Percentiles rank a stretch among this genome's conserved stretches.
Conservation (phyloP, 2,888 invertebrate species). For the Apamea anceps region DNA sequence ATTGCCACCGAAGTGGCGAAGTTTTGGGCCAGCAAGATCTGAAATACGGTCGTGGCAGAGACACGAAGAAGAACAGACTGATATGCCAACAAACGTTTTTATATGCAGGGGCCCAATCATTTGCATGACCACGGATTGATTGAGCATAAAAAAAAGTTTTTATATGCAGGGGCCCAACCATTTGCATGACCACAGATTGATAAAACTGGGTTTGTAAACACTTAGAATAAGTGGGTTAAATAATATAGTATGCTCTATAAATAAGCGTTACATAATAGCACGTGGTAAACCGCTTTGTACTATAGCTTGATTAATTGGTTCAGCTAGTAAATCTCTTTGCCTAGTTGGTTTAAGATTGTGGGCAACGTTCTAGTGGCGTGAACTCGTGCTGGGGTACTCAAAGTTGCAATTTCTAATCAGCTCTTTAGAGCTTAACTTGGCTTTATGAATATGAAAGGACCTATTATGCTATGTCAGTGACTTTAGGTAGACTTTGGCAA, state of each 20-base stretch:
- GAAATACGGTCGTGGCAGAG: not conserved
- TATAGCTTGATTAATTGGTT: slow-evolving; percentile 32
- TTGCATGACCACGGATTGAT: not conserved
- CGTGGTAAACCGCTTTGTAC: slow-evolving; percentile 21
- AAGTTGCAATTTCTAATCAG: not conserved
- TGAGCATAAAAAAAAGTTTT: not conserved
- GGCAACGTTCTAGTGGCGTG: not conserved
- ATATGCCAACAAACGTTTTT: not conserved
- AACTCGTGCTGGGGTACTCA: not conserved
- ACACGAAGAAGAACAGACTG: not conserved
- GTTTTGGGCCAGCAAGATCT: not conserved
- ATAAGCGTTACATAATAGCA: slow-evolving; percentile 38
- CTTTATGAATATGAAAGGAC: slow-evolving; percentile 2
- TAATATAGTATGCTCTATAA: slow-evolving; percentile 24
- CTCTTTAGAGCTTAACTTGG: not conserved
- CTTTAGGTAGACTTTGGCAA: not conserved
- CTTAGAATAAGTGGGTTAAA: slow-evolving; percentile 33
- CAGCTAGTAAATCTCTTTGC: slow-evolving; percentile 31
- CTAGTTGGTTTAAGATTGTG: slow-evolving; percentile 21
- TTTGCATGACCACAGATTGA: not conserved
- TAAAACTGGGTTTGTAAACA: slow-evolving; percentile 3
- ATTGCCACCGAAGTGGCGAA: not conserved
- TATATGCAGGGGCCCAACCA: not conserved
- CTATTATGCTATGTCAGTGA: not conserved
- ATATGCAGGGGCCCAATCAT: not conserved